Evolutionary conservation across 2,797 vertebrate species (phyloP).

Genomic region (Cirrhinus mrigala): DNA sequence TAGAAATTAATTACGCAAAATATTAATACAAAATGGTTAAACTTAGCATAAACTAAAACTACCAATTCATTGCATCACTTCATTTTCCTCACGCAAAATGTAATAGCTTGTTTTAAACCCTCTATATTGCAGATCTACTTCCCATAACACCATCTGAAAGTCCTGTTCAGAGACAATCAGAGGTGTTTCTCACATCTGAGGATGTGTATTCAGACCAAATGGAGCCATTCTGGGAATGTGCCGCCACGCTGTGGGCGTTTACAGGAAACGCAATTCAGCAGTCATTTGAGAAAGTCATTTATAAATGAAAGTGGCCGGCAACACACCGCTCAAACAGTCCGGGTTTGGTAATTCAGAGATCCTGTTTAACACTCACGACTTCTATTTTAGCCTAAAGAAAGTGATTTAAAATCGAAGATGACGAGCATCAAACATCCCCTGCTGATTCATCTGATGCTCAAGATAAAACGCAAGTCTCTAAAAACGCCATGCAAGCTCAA

Average conservation of each 20-base stretch:
- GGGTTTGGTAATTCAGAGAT: neutral
- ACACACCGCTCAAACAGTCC: neutral
- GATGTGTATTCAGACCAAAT: neutral
- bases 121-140: neutral
- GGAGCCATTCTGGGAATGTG: neutral
- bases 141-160: neutral
- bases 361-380: neutral
- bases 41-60: no score
- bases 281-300: no score
- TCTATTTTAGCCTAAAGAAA: neutral
- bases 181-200: neutral
- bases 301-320: no score
- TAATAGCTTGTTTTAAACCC: no score
- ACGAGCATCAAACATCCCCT: neutral
- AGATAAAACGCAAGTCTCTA: neutral
- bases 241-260: slow-evolving; percentile 1
- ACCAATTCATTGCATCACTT: no score
- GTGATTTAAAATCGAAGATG: neutral
- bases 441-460: neutral
- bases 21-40: no score
- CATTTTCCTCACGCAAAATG: no score
- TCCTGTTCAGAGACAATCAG: neutral
- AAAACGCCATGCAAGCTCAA: neutral
- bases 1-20: no score
- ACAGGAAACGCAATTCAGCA: neutral